phyloP scores from a whole-genome alignment of 2,113 vertebrate species.

The Choloepus hoffmanni region DNA sequence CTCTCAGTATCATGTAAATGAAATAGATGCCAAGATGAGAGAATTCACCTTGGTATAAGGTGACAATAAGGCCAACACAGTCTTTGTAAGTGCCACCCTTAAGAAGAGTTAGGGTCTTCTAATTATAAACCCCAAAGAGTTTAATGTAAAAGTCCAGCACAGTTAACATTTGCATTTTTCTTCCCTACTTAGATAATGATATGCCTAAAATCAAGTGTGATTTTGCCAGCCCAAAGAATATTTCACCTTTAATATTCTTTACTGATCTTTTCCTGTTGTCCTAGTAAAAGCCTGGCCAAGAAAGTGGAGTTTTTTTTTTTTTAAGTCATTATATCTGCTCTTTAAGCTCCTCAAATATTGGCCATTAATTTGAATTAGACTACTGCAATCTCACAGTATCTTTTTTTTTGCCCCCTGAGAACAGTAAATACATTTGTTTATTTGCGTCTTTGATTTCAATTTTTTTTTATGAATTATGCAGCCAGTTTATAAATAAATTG shows the following conservation, averaged over 20 bases:
- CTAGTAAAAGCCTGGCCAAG: not conserved
- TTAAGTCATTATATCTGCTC: not conserved
- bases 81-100: not conserved
- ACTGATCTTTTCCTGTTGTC: not conserved
- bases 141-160: not conserved
- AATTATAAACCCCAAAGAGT: not conserved
- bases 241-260: not conserved
- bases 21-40: not conserved
- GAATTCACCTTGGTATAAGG: not conserved
- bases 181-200: not conserved
- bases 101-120: slow-evolving; percentile 17
- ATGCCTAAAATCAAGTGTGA: not conserved
- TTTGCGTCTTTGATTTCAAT: slow-evolving; percentile 19
- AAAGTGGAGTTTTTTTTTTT: not conserved
- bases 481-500: not conserved
- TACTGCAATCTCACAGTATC: not conserved
- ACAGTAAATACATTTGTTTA: not conserved
- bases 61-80: not conserved
- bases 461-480: not conserved
- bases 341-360: not conserved
- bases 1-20: not conserved
- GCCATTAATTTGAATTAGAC: slow-evolving; percentile 22
- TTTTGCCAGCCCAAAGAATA: slow-evolving; percentile 19
- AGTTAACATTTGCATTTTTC: not conserved
- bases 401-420: not conserved